Conservation (phyloP, 2,888 invertebrate genomes). For the Hirtodrosophila histrioides region DNA sequence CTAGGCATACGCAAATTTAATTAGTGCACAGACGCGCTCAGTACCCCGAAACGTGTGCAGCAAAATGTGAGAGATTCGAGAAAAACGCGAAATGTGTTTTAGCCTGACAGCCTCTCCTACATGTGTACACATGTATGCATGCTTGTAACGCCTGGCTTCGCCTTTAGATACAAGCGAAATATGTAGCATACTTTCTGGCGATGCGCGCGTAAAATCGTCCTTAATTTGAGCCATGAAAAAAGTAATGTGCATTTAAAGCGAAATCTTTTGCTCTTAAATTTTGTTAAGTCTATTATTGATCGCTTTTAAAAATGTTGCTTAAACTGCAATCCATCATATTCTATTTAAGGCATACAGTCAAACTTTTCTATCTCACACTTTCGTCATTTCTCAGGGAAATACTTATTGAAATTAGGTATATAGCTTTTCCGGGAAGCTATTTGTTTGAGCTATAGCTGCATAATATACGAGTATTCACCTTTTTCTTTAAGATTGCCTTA, state of each 20-base stretch:
- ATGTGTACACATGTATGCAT: constrained; percentile 9
- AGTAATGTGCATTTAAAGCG: constrained; percentile 30
- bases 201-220: constrained; percentile 45
- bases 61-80: constrained; percentile 34
- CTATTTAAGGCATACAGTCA: no score
- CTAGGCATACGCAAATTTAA: constrained; percentile 62
- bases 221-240: constrained; percentile 37
- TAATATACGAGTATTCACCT: no score
- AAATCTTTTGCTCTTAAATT: constrained; percentile 13
- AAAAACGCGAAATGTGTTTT: constrained; percentile 14
- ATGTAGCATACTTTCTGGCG: constrained; percentile 17
- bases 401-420: neutral
- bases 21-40: constrained; percentile 57
- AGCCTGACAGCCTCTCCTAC: constrained; percentile 4
- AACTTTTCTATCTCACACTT: no score
- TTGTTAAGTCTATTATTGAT: neutral
- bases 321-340: no score
- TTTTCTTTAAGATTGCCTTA: no score
- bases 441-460: neutral
- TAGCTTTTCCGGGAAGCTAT: neutral
- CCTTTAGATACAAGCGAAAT: constrained; percentile 10
- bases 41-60: constrained; percentile 42
- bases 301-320: neutral
- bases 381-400: neutral
- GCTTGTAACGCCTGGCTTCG: constrained; percentile 32